These are phyloP conservation scores for Emydura subglobosa DNA, from an alignment of 2,113 vertebrate genomes.

Conservation along the genomic window DNA sequence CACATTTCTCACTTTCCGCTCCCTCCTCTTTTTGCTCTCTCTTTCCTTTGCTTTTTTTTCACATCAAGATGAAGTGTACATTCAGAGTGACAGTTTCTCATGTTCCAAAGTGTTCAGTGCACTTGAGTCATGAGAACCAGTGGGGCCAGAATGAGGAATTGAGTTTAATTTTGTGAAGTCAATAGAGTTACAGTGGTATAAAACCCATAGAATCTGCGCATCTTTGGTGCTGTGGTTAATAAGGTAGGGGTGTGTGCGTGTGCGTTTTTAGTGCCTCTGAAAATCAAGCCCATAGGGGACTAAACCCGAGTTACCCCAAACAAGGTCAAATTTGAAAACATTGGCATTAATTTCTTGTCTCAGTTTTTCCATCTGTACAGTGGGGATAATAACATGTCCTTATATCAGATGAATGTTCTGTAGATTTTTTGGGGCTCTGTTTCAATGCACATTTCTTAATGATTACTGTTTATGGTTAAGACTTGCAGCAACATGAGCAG, in stretches of 20 bases:
- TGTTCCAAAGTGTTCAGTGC: neutral
- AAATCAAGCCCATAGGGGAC: neutral
- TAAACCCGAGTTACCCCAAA: neutral
- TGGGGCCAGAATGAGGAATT: neutral
- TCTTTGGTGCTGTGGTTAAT: neutral
- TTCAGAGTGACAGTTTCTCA: neutral
- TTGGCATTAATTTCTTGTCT: neutral
- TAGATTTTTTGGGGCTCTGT: neutral
- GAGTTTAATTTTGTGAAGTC: neutral
- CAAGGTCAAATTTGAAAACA: neutral
- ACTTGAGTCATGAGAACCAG: neutral
- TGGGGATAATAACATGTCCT: neutral
- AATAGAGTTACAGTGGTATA: neutral
- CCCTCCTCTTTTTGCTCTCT: neutral
- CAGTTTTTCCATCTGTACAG: neutral
- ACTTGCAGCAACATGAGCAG: neutral
- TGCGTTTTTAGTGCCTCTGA: neutral
- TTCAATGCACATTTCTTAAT: neutral
- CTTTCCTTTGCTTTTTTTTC: neutral
- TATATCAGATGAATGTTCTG: neutral
- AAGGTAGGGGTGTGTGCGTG: fast-evolving
- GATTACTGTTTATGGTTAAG: neutral
- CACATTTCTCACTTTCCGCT: fast-evolving
- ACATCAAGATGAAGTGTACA: neutral
- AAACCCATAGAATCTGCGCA: neutral